Evolutionary conservation across 2,888 invertebrate genomes (phyloP), one percentile per base, ranked within the genome.

Genomic region (Mechanitis messenoides): DNA sequence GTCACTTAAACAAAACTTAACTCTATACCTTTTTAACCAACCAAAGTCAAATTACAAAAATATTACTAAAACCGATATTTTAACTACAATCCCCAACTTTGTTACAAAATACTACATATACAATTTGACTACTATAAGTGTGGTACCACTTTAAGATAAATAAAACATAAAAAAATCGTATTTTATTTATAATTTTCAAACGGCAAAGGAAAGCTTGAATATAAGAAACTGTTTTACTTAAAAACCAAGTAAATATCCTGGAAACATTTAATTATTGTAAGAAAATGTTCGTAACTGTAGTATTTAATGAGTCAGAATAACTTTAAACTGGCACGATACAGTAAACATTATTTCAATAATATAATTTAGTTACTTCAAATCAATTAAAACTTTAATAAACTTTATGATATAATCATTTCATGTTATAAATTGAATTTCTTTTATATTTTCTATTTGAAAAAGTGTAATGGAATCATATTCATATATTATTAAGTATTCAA

Each of bases 321-420:
- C 56, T 65, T 62, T 61, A 55, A 61, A 56, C 66, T 42, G 60
- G 61, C 62, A 64, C 56, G 64, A 65, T 60, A 63, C 59, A 55
- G 62, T 58, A 58, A 58, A 65, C 64, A 59, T 68, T 65, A 70
- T 65, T 68, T 66, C 54, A 63, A 66, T 68, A 66, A 69, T 66
- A 73, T 45, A 71, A 71, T 71, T 67, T 67, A 69, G 68, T 63
- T 67, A 67, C 63, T 69, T 63, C 61, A 60, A 71, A 73, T 72
- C 69, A 72, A 73, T 74, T 72, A 70, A 70, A 72, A 69, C 60
- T 69, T 59, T 65, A 65, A 69, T 68, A 68, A 69, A 62, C 59
- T 56, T 58, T 53, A 57, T 54, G 54, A 33, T n/a, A 53, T 53
- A 56, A 33, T 53, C 35, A 31, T n/a, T 55, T 59, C 9, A 56